Percentiles rank a stretch among this genome's conserved stretches.
These are phyloP conservation scores for Darevskia nairensis DNA, from an alignment of 2,797 vertebrate species.

Conservation along the genomic window DNA sequence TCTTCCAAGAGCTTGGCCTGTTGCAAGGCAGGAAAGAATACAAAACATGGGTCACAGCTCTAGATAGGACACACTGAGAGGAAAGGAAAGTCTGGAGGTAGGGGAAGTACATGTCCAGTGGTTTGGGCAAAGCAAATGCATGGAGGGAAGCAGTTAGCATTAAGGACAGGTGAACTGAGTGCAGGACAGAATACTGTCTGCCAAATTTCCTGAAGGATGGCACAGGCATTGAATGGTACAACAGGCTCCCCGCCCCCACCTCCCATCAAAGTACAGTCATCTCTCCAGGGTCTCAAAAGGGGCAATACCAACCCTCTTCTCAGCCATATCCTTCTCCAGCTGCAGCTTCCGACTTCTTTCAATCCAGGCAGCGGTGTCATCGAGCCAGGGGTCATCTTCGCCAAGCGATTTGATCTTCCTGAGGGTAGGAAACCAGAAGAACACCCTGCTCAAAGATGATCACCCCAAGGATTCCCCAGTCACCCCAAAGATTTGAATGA, in stretches of 20 bases:
- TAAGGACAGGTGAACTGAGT: fast-evolving
- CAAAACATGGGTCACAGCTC: neutral
- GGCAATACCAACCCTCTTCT: constrained; percentile 82
- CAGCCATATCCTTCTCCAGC: constrained; percentile 91
- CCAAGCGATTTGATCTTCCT: constrained; percentile 90
- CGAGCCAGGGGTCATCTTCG: constrained; percentile 90
- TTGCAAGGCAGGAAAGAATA: neutral
- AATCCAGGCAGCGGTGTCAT: constrained; percentile 90
- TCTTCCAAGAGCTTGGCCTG: constrained; percentile 91
- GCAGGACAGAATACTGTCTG: neutral
- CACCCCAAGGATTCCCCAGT: neutral
- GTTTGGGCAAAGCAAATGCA: neutral
- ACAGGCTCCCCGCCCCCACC: too few relatives aligned
- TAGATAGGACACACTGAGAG: too few relatives aligned
- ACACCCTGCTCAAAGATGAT: neutral
- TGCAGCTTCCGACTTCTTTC: constrained; percentile 87
- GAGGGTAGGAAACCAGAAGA: neutral
- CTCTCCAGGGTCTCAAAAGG: fast-evolving
- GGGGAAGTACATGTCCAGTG: too few relatives aligned
- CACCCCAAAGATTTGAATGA: neutral
- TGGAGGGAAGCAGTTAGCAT: neutral
- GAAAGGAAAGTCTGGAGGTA: neutral
- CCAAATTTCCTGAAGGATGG: too few relatives aligned
- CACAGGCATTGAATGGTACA: neutral
- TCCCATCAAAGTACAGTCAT: too few relatives aligned